Base-by-base conservation (phyloP, 2,113 vertebrate genomes). In the Pluvialis apricaria region DNA sequence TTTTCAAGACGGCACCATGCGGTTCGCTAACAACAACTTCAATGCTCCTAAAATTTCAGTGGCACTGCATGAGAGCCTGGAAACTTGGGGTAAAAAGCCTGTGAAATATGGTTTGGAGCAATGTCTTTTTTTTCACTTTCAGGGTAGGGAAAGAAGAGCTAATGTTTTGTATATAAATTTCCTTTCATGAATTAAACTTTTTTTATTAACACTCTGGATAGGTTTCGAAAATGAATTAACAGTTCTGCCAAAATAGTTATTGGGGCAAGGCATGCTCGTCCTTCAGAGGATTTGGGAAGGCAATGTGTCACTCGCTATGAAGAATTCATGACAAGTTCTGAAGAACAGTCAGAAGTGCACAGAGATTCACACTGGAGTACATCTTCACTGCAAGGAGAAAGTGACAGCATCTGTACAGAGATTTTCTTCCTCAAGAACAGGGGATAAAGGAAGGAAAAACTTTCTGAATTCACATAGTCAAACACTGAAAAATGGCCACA, bases 1-100 rank as follows among this genome's bases (percentile, higher is more conserved):
- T 93, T 95, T 94, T 94, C 86, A 85, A 96, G 88, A 42, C 13
- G 22, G 62, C 88, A 77, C 58, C 95, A 86, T 94, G 85, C 91
- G 88, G 94, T 22, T 93, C 81, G 51, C 29, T 62, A 73, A 45
- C 60, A 88, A 86, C 78, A 79, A 57, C 91, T 96, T 96, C 93
- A 95, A 89, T 78, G 78, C 49, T 96, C 66, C 68, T 84, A 55
- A 86, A 88, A 92, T 94, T 82, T 83, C 94, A 92, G 72, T 92
- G 84, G 70, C 92, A 47, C 91, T 60, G 69, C 86, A 34, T 90
- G 86, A 75, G 54, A 82, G 19, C 49, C 64, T 69, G 47, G 75
- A 72, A 84, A 44, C 75, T 38, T 8, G 4, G 65, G 26, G 47
- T 24, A n/a, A 58, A 38, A 78, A 95, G 15, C 29, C 32, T 57